Evolutionary conservation across 2,113 vertebrate species (phyloP), one percentile per base, ranked within the genome.

Genomic region (Melanostigma gelatinosum): DNA sequence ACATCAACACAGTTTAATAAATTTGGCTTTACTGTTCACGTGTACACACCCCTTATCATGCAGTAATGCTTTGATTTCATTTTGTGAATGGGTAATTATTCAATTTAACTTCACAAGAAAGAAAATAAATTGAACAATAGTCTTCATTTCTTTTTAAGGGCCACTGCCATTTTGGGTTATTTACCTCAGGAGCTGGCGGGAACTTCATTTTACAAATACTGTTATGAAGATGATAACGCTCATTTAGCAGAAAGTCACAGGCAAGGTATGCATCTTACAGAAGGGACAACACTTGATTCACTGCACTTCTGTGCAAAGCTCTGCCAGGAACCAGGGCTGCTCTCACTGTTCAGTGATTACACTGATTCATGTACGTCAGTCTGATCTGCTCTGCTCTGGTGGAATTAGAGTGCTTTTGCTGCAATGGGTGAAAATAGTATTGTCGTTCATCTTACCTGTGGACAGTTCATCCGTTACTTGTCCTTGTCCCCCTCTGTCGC

Each of bases 211-310:
- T 97, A 97, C 0, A 96, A 97, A 74, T 97, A 97, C 89, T 96
- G 96, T 89, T 96, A 97, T 80, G 96, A 97, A 92, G 97, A 97
- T 64, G 96, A 97, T 82, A 96, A 97, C 89, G 93, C 92, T 67
- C 96, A 97, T 77, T 96, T 97, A 13, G 95, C 96, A 79, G 96
- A 98, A 86, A 97, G 96, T 84, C 97, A 97, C 74, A 95, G 96
- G 5, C 96, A 97, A 97, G 95, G 96, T 97, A 54, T 52, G 22
- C 7, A 58, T 77, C 62, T 50, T 38, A 78, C 24, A n/a, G 1
- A 57, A n/a, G 22, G 20, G 40, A 61, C 27, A 60, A 8, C 64
- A 18, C 12, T 38, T 29, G 2, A 72, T 58, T 1, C 24, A 58
- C 52, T 58, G 13, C 55, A 57, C 55, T 57, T 60, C 16, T 50